Percentiles rank a stretch among this genome's conserved stretches.
Evolutionary conservation across 2,888 invertebrate genomes (phyloP).

Genomic region (Anthophora plumipes): DNA sequence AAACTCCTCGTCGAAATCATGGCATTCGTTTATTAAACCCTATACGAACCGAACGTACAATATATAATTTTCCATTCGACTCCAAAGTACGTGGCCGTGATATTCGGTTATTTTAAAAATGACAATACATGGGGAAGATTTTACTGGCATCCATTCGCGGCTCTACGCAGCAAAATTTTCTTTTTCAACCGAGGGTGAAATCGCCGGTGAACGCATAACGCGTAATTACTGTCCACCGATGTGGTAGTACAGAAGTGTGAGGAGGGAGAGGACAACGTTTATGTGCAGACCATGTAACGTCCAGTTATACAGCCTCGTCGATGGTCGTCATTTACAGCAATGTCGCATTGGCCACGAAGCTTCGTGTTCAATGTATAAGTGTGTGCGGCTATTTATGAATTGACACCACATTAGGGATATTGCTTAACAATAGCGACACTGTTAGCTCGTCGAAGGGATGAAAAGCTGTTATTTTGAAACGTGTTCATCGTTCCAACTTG

Average conservation of each 20-base stretch:
- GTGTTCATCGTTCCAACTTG: constrained; percentile 36
- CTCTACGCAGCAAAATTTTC: constrained; percentile 7
- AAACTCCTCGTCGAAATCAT: too few species aligned
- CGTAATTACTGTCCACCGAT: constrained; percentile 69
- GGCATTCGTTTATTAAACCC: too few species aligned
- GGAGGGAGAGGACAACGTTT: constrained; percentile 53
- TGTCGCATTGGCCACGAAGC: constrained; percentile 31
- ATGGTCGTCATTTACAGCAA: constrained; percentile 55
- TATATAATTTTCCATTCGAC: too few species aligned
- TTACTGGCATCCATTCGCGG: constrained; percentile 10
- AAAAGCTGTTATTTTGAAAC: constrained; percentile 53
- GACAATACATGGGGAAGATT: not conserved
- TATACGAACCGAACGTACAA: too few species aligned
- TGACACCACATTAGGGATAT: constrained; percentile 63
- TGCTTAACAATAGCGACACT: constrained; percentile 56
- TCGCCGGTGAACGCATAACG: constrained; percentile 62
- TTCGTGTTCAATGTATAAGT: not conserved
- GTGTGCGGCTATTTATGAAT: constrained; percentile 54
- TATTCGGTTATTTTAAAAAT: constrained; percentile 5
- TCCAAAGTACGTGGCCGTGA: not conserved
- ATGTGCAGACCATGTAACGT: constrained; percentile 49
- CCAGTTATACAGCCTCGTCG: constrained; percentile 56
- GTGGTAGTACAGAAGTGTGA: too few species aligned
- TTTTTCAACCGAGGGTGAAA: constrained; percentile 39
- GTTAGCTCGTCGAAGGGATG: constrained; percentile 32